These are phyloP conservation scores for Prosapia bicincta DNA, from an alignment of 2,888 invertebrate species.

Conservation along the genomic window DNA sequence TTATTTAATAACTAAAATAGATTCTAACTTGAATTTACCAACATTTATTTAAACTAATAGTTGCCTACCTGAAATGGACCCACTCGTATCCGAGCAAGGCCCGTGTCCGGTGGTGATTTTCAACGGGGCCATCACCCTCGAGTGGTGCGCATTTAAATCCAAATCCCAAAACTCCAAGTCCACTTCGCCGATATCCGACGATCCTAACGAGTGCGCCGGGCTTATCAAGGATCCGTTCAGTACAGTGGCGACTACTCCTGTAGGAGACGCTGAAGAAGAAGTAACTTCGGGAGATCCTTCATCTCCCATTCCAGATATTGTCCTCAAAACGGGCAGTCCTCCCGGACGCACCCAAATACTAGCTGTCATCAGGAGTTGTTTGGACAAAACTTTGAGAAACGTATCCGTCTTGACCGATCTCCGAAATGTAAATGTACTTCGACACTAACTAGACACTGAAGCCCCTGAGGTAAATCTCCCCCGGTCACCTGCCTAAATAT, in stretches of 20 bases:
- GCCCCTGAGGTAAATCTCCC: background rate
- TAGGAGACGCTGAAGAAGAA: slow-evolving; percentile 63
- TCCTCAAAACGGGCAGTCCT: background rate
- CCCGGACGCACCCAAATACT: slow-evolving; percentile 23
- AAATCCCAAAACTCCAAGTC: slow-evolving; percentile 81
- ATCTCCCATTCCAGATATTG: slow-evolving; percentile 3
- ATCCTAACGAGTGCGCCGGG: slow-evolving; percentile 52
- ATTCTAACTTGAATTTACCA: no score
- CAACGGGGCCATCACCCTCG: slow-evolving; percentile 41
- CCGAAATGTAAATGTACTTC: background rate
- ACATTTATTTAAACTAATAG: no score
- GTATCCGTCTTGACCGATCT: background rate
- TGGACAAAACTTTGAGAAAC: background rate
- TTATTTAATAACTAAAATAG: no score
- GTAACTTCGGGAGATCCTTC: slow-evolving; percentile 64
- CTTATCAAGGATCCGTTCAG: slow-evolving; percentile 31
- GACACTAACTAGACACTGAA: background rate
- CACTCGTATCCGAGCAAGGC: slow-evolving; percentile 47
- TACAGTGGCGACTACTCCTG: slow-evolving; percentile 17
- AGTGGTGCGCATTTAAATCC: slow-evolving; percentile 51
- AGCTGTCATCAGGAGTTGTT: background rate
- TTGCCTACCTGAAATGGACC: slow-evolving; percentile 49
- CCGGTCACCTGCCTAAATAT: background rate
- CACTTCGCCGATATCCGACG: slow-evolving; percentile 66
- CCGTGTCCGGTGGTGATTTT: slow-evolving; percentile 42